Conservation (phyloP, 2,797 vertebrate genomes). For the Melopsittacus undulatus region DNA sequence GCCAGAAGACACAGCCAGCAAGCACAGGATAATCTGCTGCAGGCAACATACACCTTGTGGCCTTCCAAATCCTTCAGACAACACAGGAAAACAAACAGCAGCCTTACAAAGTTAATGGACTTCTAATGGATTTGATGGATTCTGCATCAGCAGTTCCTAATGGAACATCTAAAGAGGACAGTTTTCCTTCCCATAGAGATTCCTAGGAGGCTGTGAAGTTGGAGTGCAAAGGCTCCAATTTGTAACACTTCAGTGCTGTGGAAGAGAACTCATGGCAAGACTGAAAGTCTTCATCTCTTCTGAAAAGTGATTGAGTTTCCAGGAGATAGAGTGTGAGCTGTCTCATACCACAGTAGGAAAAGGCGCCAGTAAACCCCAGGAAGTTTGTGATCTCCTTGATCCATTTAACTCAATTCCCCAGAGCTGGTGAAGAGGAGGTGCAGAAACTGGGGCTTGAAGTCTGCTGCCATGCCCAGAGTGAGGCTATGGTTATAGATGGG, state of each 20-base stretch:
- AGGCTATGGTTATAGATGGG: not conserved
- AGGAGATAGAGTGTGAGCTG: not conserved
- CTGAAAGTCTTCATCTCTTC: not conserved
- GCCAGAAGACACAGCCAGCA: not conserved
- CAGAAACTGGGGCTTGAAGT: not conserved
- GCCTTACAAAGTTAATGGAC: slow-evolving; percentile 16
- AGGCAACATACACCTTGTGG: not conserved
- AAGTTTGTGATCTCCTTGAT: not conserved
- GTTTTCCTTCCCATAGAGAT: not conserved
- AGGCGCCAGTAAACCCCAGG: not conserved
- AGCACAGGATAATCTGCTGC: not conserved
- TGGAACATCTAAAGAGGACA: slow-evolving; percentile 4
- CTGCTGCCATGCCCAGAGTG: not conserved
- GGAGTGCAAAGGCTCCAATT: not conserved
- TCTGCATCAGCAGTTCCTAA: slow-evolving; percentile 54
- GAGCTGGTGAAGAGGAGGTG: not conserved
- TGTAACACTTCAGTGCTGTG: not conserved
- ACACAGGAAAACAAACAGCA: slow-evolving; percentile 15
- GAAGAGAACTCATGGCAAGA: not conserved
- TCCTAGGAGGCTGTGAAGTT: not conserved
- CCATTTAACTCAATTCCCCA: not conserved
- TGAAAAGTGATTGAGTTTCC: not conserved
- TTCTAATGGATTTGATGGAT: slow-evolving; percentile 52
- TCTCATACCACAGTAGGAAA: not conserved
- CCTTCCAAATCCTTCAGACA: slow-evolving; percentile 24